Evolutionary conservation across 2,888 invertebrate species (phyloP), one percentile per base, ranked within the genome.

Genomic region (Aporophyla lueneburgensis): DNA sequence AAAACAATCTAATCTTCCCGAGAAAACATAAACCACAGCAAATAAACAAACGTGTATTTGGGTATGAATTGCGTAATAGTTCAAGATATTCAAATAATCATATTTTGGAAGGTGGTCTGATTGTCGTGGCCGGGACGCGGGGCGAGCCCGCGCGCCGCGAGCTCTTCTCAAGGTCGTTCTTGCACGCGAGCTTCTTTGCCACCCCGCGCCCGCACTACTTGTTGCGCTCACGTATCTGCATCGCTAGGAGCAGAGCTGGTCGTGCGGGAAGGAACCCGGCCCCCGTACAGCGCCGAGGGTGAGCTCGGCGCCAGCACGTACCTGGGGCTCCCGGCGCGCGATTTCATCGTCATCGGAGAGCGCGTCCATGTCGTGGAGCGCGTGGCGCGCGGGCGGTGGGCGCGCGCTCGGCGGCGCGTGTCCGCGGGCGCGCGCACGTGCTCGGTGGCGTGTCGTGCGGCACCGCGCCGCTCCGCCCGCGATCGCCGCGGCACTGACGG

Each of bases 301-400:
- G 54, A 46, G 67, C 78, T 75, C 69, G 69, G 76, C 74, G 82
- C 77, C 76, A 74, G 69, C 70, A 79, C 92, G 89, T 95, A 96
- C 96, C 96, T 96, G 96, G 89, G 93, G 93, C 87, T 95, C 95
- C 84, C 95, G 95, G 92, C 95, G 95, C 93, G 93, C 89, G 92
- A 93, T 96, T 71, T 96, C 96, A 89, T 96, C 96, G 92, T 96
- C 96, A 93, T 96, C 96, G 91, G 96, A 96, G 93, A 96, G 96
- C 92, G 95, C 95, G 95, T 96, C 96, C 96, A 96, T 96, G 93
- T 93, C 93, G 89, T 80, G 87, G 80, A 78, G 85, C 81, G 90
- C 79, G 91, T 88, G 92, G 90, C 83, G 86, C 89, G 90, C 89
- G 90, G 87, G 90, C 88, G 90, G 89, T 89, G 93, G 89, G 92